Evolutionary conservation across 2,888 invertebrate genomes (phyloP).

Genomic region (Cheilosia vernalis): DNA sequence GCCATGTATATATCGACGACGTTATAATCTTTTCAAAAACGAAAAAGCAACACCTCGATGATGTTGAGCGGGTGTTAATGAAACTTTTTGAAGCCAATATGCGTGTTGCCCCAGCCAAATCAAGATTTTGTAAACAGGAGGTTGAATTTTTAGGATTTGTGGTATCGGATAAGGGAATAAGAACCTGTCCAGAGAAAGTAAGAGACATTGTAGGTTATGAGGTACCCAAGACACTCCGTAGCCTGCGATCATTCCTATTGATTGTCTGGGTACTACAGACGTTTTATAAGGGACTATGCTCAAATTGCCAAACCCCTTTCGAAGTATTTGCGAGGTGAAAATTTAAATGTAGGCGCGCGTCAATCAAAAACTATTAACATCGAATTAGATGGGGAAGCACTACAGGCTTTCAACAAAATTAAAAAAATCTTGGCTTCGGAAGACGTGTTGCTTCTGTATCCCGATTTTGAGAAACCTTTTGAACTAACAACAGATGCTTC

Average conservation of each 20-base stretch:
- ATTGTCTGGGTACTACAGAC: no score
- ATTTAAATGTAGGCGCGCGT: constrained; percentile 35
- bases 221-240: constrained; percentile 34
- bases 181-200: constrained; percentile 36
- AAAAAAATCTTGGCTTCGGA: neutral
- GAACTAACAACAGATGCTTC: constrained; percentile 41
- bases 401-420: constrained; percentile 55
- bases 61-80: constrained; percentile 17
- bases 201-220: constrained; percentile 9
- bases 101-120: no score
- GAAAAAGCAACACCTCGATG: constrained; percentile 31
- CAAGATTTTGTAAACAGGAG: constrained; percentile 25
- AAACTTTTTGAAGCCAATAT: constrained; percentile 40
- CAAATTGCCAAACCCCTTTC: constrained; percentile 11
- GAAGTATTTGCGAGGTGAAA: constrained; percentile 33
- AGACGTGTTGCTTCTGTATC: no score
- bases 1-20: constrained; percentile 42
- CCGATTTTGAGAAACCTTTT: constrained; percentile 18
- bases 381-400: constrained; percentile 45
- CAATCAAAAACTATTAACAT: constrained; percentile 59
- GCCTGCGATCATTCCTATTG: constrained; percentile 23
- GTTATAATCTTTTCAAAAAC: constrained; percentile 44
- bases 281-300: no score
- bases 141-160: no score
- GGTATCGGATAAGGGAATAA: neutral